Base-by-base conservation (phyloP, 2,113 vertebrate genomes). In the Callipepla squamata region DNA sequence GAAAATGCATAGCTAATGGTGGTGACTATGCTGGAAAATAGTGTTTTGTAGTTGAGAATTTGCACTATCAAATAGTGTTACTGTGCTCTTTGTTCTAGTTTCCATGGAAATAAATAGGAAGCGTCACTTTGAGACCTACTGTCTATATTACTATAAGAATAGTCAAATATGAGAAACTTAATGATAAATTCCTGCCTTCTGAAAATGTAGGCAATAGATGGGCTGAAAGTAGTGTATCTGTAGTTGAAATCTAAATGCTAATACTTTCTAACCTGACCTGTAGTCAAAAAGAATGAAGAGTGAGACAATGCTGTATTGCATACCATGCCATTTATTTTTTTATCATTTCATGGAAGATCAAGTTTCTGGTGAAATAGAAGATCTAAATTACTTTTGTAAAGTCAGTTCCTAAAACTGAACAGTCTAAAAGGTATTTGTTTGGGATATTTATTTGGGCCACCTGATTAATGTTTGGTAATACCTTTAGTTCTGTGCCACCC, bases 101-200 rank as follows among this genome's bases (percentile, higher is more conserved):
- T 28, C 26, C 51, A 53, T 53, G 51, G 51, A 53, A 53, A 53
- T 28, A 17, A 50, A 50, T 28, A 53, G 51, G 51, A 53, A 26
- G 26, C 51, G 9, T 53, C 28, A 53, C 51, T 53, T 53, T 53
- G 26, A 53, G 51, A 53, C 26, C 51, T 28, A 16, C 51, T 53
- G 51, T 74, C 66, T 86, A 9, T 86, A 57, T 86, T 81, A 84
- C 25, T 89, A 73, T 73, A 70, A 90, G 75, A 83, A 88, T 85
- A 59, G 51, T 42, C n/a, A 82, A 86, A 61, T 25, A 8, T 84
- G 69, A 66, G 48, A 75, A 92, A 67, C 22, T 34, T 66, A 80
- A 45, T 82, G 67, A 61, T 62, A 72, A 80, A 67, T 72, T 86
- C 25, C 47, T 84, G 32, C 18, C 32, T 80, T 81, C 88, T 90